Evolutionary conservation across 1,140 invertebrate species (phyloP).

Genomic region (Drosophila guanche): DNA sequence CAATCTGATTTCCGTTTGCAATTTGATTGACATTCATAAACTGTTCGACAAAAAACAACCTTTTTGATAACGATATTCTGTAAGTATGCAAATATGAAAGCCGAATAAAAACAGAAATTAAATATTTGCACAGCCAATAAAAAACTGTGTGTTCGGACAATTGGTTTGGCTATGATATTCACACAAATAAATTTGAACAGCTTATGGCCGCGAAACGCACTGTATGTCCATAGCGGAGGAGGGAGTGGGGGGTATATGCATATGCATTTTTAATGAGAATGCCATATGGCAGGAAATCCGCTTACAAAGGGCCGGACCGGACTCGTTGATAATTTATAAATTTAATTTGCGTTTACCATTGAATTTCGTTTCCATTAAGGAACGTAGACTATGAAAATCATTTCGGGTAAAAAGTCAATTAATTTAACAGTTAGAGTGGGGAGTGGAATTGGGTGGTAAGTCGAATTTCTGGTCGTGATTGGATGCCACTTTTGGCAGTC

Average conservation of each 20-base stretch:
- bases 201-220: neutral
- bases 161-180: neutral
- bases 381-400: constrained; percentile 22
- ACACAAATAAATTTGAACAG: constrained; percentile 7
- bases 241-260: neutral
- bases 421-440: constrained; percentile 24
- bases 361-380: constrained; percentile 22
- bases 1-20: neutral
- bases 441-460: neutral
- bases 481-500: constrained; percentile 17
- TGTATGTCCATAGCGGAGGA: neutral
- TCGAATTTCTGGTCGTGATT: constrained; percentile 2
- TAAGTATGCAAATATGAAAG: neutral
- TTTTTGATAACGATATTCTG: neutral
- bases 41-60: neutral
- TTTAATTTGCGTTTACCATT: neutral
- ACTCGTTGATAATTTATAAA: constrained; percentile 4
- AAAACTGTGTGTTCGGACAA: constrained; percentile 1
- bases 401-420: constrained; percentile 24
- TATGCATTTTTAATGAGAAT: constrained; percentile 21
- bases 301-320: neutral
- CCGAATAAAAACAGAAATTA: neutral
- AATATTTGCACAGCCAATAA: constrained; percentile 6
- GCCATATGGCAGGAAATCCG: constrained; percentile 11
- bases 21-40: constrained; percentile 2